Evolutionary conservation across 2,797 vertebrate species (phyloP).

Genomic region (Helostoma temminkii): DNA sequence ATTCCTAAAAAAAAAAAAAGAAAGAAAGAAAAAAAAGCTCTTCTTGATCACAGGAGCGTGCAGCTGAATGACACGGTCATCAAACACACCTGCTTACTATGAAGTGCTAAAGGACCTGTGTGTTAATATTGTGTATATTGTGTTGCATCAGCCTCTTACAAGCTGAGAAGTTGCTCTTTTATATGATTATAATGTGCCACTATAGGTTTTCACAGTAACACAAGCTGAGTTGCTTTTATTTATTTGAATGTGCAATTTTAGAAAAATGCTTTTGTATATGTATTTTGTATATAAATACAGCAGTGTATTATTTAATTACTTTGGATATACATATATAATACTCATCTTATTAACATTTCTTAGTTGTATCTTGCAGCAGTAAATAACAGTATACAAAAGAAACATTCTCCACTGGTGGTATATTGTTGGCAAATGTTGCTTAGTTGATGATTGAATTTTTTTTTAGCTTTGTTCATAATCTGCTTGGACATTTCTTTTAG

Average conservation of each 20-base stretch:
- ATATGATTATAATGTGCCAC: conserved; percentile 79
- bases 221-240: conserved; percentile 56
- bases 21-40: neutral
- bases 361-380: conserved; percentile 29
- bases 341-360: conserved; percentile 7
- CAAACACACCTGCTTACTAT: conserved; percentile 39
- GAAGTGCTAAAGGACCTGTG: conserved; percentile 69
- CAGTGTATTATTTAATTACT: conserved; percentile 27
- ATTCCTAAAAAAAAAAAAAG: conserved; percentile 26
- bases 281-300: no score
- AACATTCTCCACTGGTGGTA: conserved; percentile 14
- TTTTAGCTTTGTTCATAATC: conserved; percentile 40
- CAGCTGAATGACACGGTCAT: conserved; percentile 43
- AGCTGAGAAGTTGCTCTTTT: conserved; percentile 71
- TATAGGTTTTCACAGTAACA: conserved; percentile 65
- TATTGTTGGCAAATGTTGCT: conserved; percentile 12
- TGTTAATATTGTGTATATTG: conserved; percentile 60
- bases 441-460: conserved; percentile 36
- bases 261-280: conserved; percentile 70
- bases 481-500: conserved; percentile 45
- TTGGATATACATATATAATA: conserved; percentile 20
- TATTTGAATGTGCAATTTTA: conserved; percentile 46
- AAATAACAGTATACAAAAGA: conserved; percentile 26
- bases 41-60: conserved; percentile 30
- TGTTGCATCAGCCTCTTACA: conserved; percentile 54